These are phyloP conservation scores for Panagrolaimus sp. DNA, from an alignment of 1,140 invertebrate genomes.

Conservation along the genomic window DNA sequence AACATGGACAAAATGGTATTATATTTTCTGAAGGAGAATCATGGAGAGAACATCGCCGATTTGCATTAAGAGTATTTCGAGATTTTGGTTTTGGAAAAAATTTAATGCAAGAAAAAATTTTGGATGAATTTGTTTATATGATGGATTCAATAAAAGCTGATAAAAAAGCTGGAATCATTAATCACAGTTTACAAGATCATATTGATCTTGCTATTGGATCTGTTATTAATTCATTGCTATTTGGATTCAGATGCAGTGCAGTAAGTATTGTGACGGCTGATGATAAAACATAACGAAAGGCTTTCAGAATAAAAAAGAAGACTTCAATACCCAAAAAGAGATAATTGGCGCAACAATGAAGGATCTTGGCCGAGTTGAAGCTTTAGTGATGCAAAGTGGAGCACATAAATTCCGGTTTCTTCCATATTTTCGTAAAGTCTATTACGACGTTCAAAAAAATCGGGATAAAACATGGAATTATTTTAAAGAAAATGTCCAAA, in stretches of 20 bases:
- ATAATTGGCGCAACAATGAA: no score
- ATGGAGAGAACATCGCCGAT: slow-evolving; percentile 52
- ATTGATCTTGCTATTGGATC: slow-evolving; percentile 18
- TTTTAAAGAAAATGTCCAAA: slow-evolving; percentile 1
- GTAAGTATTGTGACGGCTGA: background rate
- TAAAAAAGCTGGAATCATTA: background rate
- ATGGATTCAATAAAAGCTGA: background rate
- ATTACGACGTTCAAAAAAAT: background rate
- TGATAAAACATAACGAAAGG: background rate
- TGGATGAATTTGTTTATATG: slow-evolving; percentile 16
- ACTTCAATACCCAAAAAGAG: background rate
- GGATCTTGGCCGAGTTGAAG: slow-evolving; percentile 12
- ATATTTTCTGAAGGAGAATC: slow-evolving; percentile 48
- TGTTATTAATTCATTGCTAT: slow-evolving; percentile 23
- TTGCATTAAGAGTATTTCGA: slow-evolving; percentile 52
- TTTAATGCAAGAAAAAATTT: slow-evolving; percentile 25
- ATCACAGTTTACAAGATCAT: background rate
- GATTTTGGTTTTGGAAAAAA: slow-evolving; percentile 60
- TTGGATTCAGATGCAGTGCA: slow-evolving; percentile 4
- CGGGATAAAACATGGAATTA: background rate
- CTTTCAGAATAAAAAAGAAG: background rate
- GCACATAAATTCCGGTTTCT: background rate
- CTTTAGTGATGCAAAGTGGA: slow-evolving; percentile 15
- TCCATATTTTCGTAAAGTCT: background rate
- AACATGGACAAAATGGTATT: slow-evolving; percentile 39